Base-by-base conservation (phyloP, 2,113 vertebrate genomes). In the Pongo pygmaeus region DNA sequence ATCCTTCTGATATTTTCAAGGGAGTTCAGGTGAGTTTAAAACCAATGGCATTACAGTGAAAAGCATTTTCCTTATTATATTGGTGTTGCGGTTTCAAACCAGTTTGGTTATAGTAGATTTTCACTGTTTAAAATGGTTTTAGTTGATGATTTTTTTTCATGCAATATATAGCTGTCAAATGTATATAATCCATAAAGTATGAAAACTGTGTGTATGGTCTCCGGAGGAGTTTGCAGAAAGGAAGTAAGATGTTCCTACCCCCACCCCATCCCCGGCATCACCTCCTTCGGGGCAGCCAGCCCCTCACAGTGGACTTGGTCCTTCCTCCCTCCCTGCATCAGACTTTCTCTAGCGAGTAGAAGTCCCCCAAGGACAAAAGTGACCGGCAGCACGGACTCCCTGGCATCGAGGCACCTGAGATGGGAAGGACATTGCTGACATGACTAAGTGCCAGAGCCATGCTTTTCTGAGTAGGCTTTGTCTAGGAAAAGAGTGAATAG, bases 191-290 rank as follows among this genome's bases (percentile, higher is more conserved):
- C 3, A 35, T 25, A 23, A n/a, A 27, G 93, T 5, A 4, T 35
- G 55, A 80, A 40, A 35, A n/a, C 20, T 12, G 61, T 3, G 5
- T 6, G 35, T 38, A 14, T 6, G 1, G 4, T 50, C 17, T 64
- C 25, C 0, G 0, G 35, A 69, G 17, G 32, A 7, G 38, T 77
- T 27, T 79, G 23, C 43, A 43, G 52, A 52, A 38, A 85, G 74
- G 25, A 57, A 40, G 27, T 3, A 13, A 27, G 13, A 48, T 0
- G 11, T 6, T 18, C 14, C 25, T 5, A 13, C 40, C 40, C 61
- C 16, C 8, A 8, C 6, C 0, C 2, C 32, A 69, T 2, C 6
- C 5, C 23, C 12, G 1, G 8, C 6, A 52, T 27, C 27, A 0
- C 32, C 40, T 4, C 9, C 22, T 18, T 16, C 0, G 16, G 30